Percentiles rank a stretch among this genome's conserved stretches.
Evolutionary conservation across 2,797 vertebrate species (phyloP).

Genomic region (Babyrousa celebensis): DNA sequence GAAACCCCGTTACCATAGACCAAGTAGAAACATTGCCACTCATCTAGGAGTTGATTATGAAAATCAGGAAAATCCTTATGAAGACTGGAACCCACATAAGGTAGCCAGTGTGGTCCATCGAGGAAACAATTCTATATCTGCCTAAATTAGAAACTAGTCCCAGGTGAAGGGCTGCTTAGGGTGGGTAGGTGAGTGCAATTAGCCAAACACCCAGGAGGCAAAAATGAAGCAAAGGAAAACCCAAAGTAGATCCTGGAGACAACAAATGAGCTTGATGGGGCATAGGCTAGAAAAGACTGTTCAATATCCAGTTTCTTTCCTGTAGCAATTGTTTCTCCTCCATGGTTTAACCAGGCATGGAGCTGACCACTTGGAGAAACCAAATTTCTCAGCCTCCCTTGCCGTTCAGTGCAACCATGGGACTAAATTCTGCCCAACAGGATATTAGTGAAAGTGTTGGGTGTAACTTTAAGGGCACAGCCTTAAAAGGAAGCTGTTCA

Average conservation of each 20-base stretch:
- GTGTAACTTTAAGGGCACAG: background rate
- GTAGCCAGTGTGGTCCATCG: background rate
- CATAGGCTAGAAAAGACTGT: background rate
- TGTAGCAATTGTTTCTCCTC: background rate
- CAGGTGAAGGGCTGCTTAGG: background rate
- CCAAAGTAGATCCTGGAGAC: background rate
- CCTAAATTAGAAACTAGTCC: background rate
- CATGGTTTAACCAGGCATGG: background rate
- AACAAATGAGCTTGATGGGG: background rate
- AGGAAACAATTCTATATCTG: background rate
- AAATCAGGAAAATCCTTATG: background rate
- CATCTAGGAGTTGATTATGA: background rate
- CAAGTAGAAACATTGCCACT: background rate
- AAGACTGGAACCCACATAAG: background rate
- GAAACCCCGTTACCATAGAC: background rate
- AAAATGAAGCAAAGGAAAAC: background rate
- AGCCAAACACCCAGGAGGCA: background rate
- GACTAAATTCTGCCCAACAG: constrained; percentile 16
- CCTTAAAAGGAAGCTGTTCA: background rate
- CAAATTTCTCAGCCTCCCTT: background rate
- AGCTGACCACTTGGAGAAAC: background rate
- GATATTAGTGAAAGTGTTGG: background rate
- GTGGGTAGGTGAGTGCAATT: background rate
- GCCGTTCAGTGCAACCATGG: background rate
- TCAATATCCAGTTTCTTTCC: background rate